Conservation (phyloP, 1,140 invertebrate species). For the Stegodyphus dumicola region DNA sequence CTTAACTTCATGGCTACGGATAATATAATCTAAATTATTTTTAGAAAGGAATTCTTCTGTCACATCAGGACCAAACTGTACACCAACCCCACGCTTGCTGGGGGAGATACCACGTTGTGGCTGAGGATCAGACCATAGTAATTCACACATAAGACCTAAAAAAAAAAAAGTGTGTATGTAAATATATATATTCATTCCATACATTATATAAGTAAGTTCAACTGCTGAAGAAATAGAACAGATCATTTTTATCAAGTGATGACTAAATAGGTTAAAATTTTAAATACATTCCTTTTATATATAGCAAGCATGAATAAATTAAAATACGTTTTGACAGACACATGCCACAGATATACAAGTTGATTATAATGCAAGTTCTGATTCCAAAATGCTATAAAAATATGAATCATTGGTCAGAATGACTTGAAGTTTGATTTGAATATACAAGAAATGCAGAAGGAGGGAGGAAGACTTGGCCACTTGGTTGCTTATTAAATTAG, state of each 20-base stretch:
- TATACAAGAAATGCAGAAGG: no score
- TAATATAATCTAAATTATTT: slow-evolving; percentile 93
- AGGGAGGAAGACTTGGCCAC: no score
- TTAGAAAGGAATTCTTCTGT: slow-evolving; percentile 85
- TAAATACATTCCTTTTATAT: neutral
- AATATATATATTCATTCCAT: neutral
- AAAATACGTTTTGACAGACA: no score
- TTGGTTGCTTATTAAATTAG: no score
- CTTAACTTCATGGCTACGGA: slow-evolving; percentile 98
- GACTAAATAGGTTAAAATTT: neutral
- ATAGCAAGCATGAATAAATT: no score
- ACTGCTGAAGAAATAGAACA: no score
- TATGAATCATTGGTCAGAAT: no score
- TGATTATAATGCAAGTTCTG: neutral
- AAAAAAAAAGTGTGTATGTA: no score
- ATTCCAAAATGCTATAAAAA: neutral
- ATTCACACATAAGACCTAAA: slow-evolving; percentile 92
- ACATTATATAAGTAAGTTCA: no score
- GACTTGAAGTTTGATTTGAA: no score
- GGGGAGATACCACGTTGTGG: slow-evolving; percentile 84
- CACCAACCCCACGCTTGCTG: slow-evolving; percentile 96
- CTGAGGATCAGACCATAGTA: slow-evolving; percentile 98
- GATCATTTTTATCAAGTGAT: no score
- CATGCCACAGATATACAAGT: no score
- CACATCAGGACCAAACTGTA: slow-evolving; percentile 98